These are phyloP conservation scores for Cryptosula pallasiana DNA, from an alignment of 2,888 invertebrate species.

Conservation along the genomic window DNA sequence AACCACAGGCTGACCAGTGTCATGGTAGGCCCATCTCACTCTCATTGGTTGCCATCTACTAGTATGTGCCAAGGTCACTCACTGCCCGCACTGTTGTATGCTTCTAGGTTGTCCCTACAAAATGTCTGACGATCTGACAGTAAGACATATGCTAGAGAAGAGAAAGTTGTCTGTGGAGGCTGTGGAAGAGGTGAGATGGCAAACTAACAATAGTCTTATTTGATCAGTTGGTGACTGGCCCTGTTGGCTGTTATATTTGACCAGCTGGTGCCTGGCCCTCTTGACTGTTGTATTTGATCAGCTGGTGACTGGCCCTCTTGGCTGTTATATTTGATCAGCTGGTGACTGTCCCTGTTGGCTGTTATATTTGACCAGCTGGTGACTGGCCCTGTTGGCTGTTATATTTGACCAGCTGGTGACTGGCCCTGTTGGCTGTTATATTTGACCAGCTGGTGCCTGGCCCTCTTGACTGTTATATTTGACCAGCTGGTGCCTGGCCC, in stretches of 20 bases:
- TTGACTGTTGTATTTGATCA: neutral
- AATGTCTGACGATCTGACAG: conserved; percentile 67
- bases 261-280: neutral
- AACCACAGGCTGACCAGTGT: conserved; percentile 69
- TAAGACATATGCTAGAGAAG: conserved; percentile 68
- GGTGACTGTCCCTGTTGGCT: neutral
- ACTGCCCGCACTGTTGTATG: neutral
- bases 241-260: neutral
- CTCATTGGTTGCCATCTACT: neutral
- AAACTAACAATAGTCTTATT: too few relatives aligned
- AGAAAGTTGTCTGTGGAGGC: conserved; percentile 36
- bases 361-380: neutral
- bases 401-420: too few relatives aligned
- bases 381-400: neutral
- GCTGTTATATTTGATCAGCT: neutral
- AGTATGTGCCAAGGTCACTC: too few relatives aligned
- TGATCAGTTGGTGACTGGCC: neutral
- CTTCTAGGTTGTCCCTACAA: conserved; percentile 76
- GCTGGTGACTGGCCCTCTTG: too few relatives aligned
- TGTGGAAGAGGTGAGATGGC: conserved; percentile 42
- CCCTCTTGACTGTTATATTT: neutral
- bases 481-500: neutral
- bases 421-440: too few relatives aligned
- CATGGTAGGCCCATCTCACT: conserved; percentile 60
- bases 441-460: neutral